A percentile compares a stretch with the other conserved stretches of the same genome.
Conservation (phyloP, 2,888 invertebrate species). For the Volucella inanis region DNA sequence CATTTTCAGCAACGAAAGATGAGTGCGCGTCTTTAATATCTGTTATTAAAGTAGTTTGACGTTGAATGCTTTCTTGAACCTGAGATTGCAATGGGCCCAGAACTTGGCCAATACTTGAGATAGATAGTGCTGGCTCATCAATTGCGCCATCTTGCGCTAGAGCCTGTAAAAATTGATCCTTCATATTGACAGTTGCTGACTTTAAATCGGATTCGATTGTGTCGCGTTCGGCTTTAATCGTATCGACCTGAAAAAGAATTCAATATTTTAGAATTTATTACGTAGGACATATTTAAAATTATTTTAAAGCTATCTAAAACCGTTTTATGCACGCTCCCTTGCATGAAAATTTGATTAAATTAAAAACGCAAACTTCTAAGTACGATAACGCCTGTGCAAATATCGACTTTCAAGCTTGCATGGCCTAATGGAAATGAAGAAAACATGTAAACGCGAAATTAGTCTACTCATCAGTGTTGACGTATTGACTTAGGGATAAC, state of each 20-base stretch:
- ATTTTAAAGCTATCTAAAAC: conserved; percentile 43
- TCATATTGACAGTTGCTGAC: conserved; percentile 91
- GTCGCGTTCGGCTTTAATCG: conserved; percentile 94
- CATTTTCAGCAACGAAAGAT: conserved; percentile 85
- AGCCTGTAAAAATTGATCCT: conserved; percentile 89
- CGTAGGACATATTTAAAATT: conserved; percentile 64
- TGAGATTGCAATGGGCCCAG: conserved; percentile 91
- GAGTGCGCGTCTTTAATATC: conserved; percentile 86
- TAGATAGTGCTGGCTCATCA: conserved; percentile 89
- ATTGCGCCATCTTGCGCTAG: conserved; percentile 90
- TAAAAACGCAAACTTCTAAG: neutral
- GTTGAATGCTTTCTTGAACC: conserved; percentile 89
- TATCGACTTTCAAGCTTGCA: too few species aligned
- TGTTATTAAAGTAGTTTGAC: conserved; percentile 88
- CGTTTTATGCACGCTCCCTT: too few species aligned
- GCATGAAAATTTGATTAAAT: conserved; percentile 81
- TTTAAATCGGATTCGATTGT: conserved; percentile 94
- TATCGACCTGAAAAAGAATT: conserved; percentile 85
- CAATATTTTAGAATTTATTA: neutral
- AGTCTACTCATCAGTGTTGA: too few species aligned
- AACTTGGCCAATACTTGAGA: conserved; percentile 88
- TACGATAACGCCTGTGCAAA: too few species aligned
- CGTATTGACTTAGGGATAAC: too few species aligned
- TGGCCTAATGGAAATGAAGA: too few species aligned
- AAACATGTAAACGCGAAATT: too few species aligned